Percentiles rank a stretch among this genome's conserved stretches.
These are phyloP conservation scores for Bombus polaris DNA, from an alignment of 1,140 invertebrate genomes.

Conservation along the genomic window DNA sequence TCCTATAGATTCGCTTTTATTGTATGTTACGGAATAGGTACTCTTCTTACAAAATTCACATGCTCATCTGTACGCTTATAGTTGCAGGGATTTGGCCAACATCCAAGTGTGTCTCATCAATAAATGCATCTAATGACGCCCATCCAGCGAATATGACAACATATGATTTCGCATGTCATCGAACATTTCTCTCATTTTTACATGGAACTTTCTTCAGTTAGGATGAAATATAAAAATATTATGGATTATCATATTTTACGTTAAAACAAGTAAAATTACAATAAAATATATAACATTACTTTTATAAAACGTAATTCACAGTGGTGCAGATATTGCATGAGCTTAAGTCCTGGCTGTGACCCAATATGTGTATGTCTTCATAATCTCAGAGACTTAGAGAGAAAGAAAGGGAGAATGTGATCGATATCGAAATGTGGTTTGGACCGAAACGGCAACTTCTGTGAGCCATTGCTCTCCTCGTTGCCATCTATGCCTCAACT, in stretches of 20 bases:
- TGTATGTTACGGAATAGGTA: too few relatives aligned
- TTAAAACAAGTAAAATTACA: neutral
- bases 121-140: slow-evolving; percentile 10
- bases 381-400: slow-evolving; percentile 60
- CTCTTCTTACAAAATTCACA: neutral
- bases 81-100: neutral
- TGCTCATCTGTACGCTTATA: neutral
- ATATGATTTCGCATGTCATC: neutral
- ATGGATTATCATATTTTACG: too few relatives aligned
- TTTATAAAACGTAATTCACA: neutral
- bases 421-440: slow-evolving; percentile 1
- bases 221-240: too few relatives aligned
- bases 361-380: slow-evolving; percentile 63
- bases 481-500: slow-evolving; percentile 24
- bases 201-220: too few relatives aligned
- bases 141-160: neutral
- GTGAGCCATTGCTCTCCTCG: slow-evolving; percentile 10
- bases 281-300: neutral
- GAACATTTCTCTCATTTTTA: neutral
- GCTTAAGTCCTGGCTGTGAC: slow-evolving; percentile 57
- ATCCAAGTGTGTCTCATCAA: neutral
- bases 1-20: neutral
- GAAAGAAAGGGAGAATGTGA: slow-evolving; percentile 19
- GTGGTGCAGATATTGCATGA: slow-evolving; percentile 48
- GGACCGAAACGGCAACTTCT: neutral